Conservation (phyloP, 2,113 vertebrate genomes). For the Atractosteus spatula region DNA sequence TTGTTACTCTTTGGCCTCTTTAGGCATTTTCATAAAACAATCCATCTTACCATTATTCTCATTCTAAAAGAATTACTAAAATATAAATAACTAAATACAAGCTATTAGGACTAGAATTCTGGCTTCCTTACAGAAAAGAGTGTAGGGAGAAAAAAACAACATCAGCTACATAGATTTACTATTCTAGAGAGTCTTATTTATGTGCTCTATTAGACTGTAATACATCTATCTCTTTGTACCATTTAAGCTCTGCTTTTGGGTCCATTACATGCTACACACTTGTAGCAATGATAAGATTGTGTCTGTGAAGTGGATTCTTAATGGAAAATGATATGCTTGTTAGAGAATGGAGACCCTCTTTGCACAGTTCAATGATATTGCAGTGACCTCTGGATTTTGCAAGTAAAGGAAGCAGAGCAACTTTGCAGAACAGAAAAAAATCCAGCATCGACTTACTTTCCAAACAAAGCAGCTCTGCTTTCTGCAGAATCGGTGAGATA, state of each 20-base stretch:
- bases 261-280: constrained; percentile 52
- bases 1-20: too few species aligned
- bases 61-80: too few species aligned
- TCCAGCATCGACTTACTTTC: too few species aligned
- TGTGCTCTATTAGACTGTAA: constrained; percentile 10
- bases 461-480: too few species aligned
- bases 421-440: neutral
- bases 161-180: constrained; percentile 2
- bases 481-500: too few species aligned
- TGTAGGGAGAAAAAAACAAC: neutral
- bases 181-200: constrained; percentile 33
- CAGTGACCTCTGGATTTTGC: constrained; percentile 43
- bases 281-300: constrained; percentile 46
- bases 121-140: too few species aligned
- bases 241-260: constrained; percentile 36
- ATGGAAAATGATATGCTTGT: constrained; percentile 63
- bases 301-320: constrained; percentile 46
- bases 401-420: constrained; percentile 19
- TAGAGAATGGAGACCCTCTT: constrained; percentile 39
- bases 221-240: constrained; percentile 3
- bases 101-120: too few species aligned
- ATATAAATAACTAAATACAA: too few species aligned
- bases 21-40: too few species aligned
- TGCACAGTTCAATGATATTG: constrained; percentile 33
- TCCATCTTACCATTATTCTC: too few species aligned